phyloP scores from a whole-genome alignment of 1,140 invertebrate genomes.

The Pseudachorutes palmiensis region DNA sequence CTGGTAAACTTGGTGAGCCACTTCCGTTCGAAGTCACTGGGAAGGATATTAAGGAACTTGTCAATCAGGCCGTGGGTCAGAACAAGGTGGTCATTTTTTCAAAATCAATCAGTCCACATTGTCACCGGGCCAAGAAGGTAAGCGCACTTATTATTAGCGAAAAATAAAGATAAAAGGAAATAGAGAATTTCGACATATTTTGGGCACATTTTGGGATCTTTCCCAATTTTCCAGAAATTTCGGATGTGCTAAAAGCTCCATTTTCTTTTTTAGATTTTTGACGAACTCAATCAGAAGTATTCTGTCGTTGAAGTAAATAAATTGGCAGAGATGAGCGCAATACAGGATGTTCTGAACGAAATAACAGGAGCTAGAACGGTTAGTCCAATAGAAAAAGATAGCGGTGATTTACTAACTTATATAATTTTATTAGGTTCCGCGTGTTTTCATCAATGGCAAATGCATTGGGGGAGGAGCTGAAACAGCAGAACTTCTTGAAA shows the following conservation, averaged over 20 bases:
- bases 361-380: conserved; percentile 77
- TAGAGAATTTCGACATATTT: neutral
- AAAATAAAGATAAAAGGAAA: conserved; percentile 24
- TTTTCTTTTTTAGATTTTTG: conserved; percentile 52
- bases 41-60: conserved; percentile 50
- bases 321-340: conserved; percentile 39
- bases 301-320: conserved; percentile 68
- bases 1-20: conserved; percentile 7
- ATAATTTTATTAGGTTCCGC: conserved; percentile 58
- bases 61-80: conserved; percentile 46
- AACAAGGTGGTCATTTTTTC: conserved; percentile 78
- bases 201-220: neutral
- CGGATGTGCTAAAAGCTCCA: neutral
- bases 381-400: conserved; percentile 29
- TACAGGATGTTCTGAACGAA: conserved; percentile 66
- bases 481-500: conserved; percentile 61
- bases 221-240: neutral
- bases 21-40: neutral
- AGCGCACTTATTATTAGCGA: neutral
- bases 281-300: conserved; percentile 58
- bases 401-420: too few relatives aligned
- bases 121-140: conserved; percentile 22
- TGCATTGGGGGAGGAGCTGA: conserved; percentile 87
- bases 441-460: conserved; percentile 81
- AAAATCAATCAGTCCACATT: conserved; percentile 75